These are phyloP conservation scores for Pasiphila rectangulata DNA, from an alignment of 2,888 invertebrate genomes.

Conservation along the genomic window DNA sequence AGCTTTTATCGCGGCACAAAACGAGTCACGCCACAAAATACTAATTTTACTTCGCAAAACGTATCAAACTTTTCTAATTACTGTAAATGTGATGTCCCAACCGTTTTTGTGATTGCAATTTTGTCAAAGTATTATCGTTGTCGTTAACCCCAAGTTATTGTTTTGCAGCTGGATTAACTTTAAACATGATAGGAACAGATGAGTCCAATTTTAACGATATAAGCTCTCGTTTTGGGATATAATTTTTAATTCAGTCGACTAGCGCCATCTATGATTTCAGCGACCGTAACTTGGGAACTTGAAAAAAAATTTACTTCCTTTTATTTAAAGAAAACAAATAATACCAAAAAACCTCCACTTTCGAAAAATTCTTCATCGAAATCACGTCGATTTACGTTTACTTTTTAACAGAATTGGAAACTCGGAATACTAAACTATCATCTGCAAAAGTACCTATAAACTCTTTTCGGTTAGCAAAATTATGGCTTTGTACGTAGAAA, in stretches of 20 bases:
- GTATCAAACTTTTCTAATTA: slow-evolving; percentile 76
- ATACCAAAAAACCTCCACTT: background rate
- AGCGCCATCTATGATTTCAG: slow-evolving; percentile 20
- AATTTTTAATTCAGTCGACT: background rate
- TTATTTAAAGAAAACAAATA: background rate
- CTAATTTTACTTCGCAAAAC: slow-evolving; percentile 70
- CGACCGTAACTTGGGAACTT: too few species aligned
- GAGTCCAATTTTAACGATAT: background rate
- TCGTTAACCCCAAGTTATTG: slow-evolving; percentile 37
- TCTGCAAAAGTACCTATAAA: background rate
- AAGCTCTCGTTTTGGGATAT: background rate
- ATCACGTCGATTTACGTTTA: too few species aligned
- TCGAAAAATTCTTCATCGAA: too few species aligned
- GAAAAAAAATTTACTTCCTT: background rate
- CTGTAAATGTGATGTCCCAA: slow-evolving; percentile 62
- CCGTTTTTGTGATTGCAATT: slow-evolving; percentile 59
- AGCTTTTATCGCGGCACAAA: slow-evolving; percentile 60
- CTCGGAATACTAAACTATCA: background rate
- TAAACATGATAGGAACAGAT: slow-evolving; percentile 11
- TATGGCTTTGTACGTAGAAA: slow-evolving; percentile 5
- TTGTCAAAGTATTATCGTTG: slow-evolving; percentile 42
- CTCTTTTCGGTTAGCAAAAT: background rate
- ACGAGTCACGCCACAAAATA: slow-evolving; percentile 70
- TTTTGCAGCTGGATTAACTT: slow-evolving; percentile 24
- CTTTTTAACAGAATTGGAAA: too few species aligned